phyloP scores from a whole-genome alignment of 2,113 vertebrate species.

The Odontesthes bonariensis region DNA sequence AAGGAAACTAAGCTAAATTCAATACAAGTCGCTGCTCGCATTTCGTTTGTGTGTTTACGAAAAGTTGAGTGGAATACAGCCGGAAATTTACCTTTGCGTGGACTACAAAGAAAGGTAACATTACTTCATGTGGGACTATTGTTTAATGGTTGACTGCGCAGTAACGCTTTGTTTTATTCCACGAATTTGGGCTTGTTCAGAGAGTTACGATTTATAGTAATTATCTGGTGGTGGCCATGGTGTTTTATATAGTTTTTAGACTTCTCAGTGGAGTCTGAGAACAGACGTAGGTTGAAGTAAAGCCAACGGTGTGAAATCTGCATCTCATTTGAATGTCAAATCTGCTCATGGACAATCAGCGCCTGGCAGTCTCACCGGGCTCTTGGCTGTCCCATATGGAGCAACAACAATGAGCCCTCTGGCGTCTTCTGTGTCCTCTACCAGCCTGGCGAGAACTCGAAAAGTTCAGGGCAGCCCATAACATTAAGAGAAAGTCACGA shows the following conservation, averaged over 20 bases:
- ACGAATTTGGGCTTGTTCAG: neutral
- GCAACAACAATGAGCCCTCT: conserved; percentile 33
- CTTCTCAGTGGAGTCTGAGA: neutral
- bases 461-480: neutral
- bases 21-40: neutral
- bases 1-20: conserved; percentile 10
- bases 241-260: neutral
- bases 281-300: neutral
- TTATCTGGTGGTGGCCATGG: too few species aligned
- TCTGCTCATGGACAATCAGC: conserved; percentile 41
- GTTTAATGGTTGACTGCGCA: conserved; percentile 1
- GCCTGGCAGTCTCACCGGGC: conserved; percentile 13
- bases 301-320: conserved; percentile 48
- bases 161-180: neutral
- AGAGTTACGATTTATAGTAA: neutral
- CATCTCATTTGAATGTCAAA: conserved; percentile 75
- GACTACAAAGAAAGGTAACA: conserved; percentile 54
- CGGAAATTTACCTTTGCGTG: conserved; percentile 14
- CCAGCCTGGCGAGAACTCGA: neutral
- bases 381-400: conserved; percentile 45
- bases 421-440: conserved; percentile 17
- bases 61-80: conserved; percentile 47
- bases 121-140: conserved; percentile 6
- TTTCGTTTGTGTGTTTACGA: neutral
- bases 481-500: neutral